Conservation (phyloP, 2,888 invertebrate species). For the Limnephilus lunatus region DNA sequence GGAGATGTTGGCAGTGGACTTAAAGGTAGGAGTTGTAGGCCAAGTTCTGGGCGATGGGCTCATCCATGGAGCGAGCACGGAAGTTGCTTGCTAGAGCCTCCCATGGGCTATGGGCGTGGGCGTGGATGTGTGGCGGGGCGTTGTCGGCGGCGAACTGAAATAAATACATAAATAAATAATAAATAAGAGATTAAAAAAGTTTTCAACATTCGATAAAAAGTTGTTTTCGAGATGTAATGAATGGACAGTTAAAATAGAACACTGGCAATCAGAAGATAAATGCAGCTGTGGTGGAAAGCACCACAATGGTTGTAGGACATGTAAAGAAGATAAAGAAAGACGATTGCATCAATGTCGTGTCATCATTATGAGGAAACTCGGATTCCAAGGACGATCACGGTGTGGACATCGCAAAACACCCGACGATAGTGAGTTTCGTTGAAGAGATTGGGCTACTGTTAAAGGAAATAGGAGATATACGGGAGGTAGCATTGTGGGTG, state of each 20-base stretch:
- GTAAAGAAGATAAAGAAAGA: background rate
- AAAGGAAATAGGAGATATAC: background rate
- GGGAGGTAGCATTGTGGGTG: background rate
- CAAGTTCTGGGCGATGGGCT: slow-evolving; percentile 82
- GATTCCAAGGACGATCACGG: background rate
- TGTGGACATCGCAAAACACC: background rate
- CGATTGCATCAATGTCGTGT: background rate
- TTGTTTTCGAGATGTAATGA: background rate
- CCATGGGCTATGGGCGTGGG: slow-evolving; percentile 84
- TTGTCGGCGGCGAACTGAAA: slow-evolving; percentile 86
- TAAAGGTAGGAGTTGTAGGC: slow-evolving; percentile 83
- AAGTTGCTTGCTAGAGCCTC: slow-evolving; percentile 81
- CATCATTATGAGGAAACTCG: background rate
- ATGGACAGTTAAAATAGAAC: background rate
- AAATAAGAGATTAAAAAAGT: background rate
- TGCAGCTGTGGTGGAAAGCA: background rate
- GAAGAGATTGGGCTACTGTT: background rate
- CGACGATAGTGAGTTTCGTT: background rate
- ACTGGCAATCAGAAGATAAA: background rate
- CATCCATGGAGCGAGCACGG: slow-evolving; percentile 77
- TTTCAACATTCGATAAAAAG: background rate
- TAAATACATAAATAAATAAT: slow-evolving; percentile 29
- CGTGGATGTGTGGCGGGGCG: slow-evolving; percentile 82
- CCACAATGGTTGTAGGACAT: background rate
- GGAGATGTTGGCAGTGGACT: background rate